phyloP scores from a whole-genome alignment of 2,113 vertebrate genomes.

The Isurus oxyrinchus region DNA sequence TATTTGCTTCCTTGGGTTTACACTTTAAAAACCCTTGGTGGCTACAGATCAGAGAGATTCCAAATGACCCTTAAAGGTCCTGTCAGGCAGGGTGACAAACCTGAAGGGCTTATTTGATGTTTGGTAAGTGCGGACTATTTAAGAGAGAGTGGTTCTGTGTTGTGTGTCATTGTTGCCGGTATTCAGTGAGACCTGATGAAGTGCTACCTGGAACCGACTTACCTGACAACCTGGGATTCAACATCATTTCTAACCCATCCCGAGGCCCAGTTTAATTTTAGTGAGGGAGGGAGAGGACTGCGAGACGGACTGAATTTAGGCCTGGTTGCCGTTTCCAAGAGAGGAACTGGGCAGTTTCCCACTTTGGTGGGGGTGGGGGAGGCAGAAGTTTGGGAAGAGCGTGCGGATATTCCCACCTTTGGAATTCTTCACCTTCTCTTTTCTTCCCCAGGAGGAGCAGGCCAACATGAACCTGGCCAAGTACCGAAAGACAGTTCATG shows the following conservation, averaged over 20 bases:
- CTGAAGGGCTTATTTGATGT: background rate
- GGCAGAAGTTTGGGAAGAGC: no score
- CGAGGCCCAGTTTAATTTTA: background rate
- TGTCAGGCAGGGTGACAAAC: background rate
- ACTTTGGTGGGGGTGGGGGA: background rate
- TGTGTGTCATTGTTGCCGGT: background rate
- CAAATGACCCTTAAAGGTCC: background rate
- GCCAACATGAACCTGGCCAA: constrained; percentile 66
- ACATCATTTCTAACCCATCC: background rate
- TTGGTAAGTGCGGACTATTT: background rate
- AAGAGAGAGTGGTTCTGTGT: background rate
- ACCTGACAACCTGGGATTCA: background rate
- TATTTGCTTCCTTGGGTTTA: background rate
- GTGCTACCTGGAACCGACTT: background rate
- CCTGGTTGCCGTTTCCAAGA: background rate
- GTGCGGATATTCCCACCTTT: background rate
- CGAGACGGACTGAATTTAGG: background rate
- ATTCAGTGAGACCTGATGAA: background rate
- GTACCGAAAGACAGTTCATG: constrained; percentile 68
- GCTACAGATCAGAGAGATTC: background rate
- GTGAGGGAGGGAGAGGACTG: background rate
- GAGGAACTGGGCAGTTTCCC: background rate
- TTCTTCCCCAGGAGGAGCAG: constrained; percentile 59
- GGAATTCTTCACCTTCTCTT: background rate
- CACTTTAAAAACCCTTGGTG: background rate